A percentile compares a stretch with the other conserved stretches of the same genome.
Evolutionary conservation across 2,888 invertebrate genomes (phyloP).

Genomic region (Neoscelio sp.): DNA sequence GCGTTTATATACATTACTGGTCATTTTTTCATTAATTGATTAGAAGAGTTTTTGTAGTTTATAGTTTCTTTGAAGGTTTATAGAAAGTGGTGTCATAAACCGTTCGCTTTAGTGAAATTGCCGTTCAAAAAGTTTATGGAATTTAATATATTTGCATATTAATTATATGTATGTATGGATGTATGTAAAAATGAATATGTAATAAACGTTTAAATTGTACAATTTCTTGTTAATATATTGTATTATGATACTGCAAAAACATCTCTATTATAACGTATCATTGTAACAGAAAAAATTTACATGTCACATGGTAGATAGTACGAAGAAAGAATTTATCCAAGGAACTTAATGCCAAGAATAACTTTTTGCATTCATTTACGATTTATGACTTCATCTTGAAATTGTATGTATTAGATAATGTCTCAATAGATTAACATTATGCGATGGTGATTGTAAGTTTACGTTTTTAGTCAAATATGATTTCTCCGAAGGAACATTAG

Average conservation of each 20-base stretch:
- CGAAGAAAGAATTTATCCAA: conserved; percentile 21
- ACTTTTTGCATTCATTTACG: conserved; percentile 37
- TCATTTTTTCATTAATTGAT: no score
- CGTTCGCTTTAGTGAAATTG: no score
- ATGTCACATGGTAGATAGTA: conserved; percentile 32
- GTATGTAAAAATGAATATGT: no score
- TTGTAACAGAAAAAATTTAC: conserved; percentile 23
- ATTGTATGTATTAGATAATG: conserved; percentile 21
- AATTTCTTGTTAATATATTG: conserved; percentile 11
- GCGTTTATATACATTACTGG: no score
- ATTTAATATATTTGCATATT: no score
- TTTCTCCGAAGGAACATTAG: no score
- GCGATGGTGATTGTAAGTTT: conserved; percentile 10
- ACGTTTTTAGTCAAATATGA: background rate
- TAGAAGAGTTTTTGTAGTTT: no score
- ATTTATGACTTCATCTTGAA: conserved; percentile 52
- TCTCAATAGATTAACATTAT: conserved; percentile 38
- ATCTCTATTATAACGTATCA: conserved; percentile 30
- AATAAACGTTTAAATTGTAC: no score
- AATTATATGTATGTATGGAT: no score
- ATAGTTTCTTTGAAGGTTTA: no score
- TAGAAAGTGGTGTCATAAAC: no score
- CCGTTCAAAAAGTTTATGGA: no score
- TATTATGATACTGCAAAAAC: conserved; percentile 33
- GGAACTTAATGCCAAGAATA: conserved; percentile 15